Base-by-base conservation (phyloP, 2,113 vertebrate genomes). In the Apaloderma vittatum region DNA sequence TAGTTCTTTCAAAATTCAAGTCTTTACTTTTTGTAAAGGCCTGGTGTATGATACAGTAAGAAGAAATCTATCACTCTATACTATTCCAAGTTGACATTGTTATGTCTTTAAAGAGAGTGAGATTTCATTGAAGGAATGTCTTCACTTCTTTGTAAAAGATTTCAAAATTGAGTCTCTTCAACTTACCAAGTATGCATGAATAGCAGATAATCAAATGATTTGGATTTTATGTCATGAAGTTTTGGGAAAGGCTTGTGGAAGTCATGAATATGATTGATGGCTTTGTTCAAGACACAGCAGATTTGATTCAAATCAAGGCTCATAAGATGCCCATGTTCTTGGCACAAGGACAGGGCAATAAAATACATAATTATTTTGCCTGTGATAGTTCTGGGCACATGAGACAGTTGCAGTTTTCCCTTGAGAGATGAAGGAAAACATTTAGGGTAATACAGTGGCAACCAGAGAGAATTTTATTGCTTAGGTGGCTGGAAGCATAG, bases 281-380 rank as follows among this genome's bases (percentile, higher is more conserved):
- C 32, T 90, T 51, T 8, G 5, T 54, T 95, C 51, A 85, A 80
- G 90, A 80, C 32, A 58, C 48, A 84, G 27, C 37, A 84, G 49
- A 76, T 93, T 76, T 65, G 27, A 75, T 79, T 93, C 66, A 93
- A 59, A 91, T 91, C 43, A 81, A 92, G 29, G 8, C 34, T 84
- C 4, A 5, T 30, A 77, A 81, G 84, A 45, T 54, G 73, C 16
- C 32, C 15, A 4, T 62, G 24, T 71, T 95, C 52, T 85, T 81
- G 65, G 52, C 52, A 68, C 24, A 63, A 45, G 48, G 9, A 22
- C 74, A 58, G 84, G 55, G 71, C 63, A 88, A 77, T 34, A 77
- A 36, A 82, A 34, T n/a, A n/a, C 70, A 51, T 46, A 58, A 66
- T 76, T 61, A 45, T 24, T 83, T 84, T 91, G 8, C 29, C 34